Evolutionary conservation across 2,113 vertebrate genomes (phyloP), one percentile per base, ranked within the genome.

Genomic region (Spea multiplicata): DNA sequence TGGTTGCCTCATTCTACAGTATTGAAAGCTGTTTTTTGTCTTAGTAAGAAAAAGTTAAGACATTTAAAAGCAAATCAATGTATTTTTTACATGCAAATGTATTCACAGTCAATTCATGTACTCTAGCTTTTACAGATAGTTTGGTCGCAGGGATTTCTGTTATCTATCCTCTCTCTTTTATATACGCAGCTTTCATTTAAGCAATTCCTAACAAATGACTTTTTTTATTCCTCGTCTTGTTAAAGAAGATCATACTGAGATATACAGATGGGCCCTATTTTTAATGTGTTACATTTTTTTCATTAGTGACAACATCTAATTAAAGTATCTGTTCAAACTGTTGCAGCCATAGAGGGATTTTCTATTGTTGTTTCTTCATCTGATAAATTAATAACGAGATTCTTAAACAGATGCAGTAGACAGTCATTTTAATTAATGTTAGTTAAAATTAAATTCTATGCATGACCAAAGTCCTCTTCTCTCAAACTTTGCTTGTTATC

Each of bases 281-380:
- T 92, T 92, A 90, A 92, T 92, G 91, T 91, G 87, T 86, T 89
- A 86, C 80, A 44, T 88, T 85, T 59, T 59, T 91, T 87, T 86
- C 87, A 88, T 92, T 92, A 91, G 91, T 90, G 91, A 90, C 88
- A 88, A 88, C 83, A 89, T 90, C 90, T 92, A 92, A 92, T 92
- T 91, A 91, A 90, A 91, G 91, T 83, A 77, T 80, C 84, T 88
- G 46, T 70, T 50, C 49, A 49, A 49, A 12, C 50, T 46, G 44
- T 12, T 70, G 47, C 49, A 70, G 67, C 45, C 67, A 61, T 59
- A 30, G 61, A 64, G 61, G 61, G n/a, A 16, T 64, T 64, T 46
- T 46, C 30, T 73, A 67, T 44, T 68, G 47, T 52, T 78, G 76
- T 49, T 61, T 66, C 67, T 80, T 79, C 52, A 71, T 8, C 85